Evolutionary conservation across 1,140 invertebrate species (phyloP), one percentile per base, ranked within the genome.

Genomic region (Galendromus occidentalis): DNA sequence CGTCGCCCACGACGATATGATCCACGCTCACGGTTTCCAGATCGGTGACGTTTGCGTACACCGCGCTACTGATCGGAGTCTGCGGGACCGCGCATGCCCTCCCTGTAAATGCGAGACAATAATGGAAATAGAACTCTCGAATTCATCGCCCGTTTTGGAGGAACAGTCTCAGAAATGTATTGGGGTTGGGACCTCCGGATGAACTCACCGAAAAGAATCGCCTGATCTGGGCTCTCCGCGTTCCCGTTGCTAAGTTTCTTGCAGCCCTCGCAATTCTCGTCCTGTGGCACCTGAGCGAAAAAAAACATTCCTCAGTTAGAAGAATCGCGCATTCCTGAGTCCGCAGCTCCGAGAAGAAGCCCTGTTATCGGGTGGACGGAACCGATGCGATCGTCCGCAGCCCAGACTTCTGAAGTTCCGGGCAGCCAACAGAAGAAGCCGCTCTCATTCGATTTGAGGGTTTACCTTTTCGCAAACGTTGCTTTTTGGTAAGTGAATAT

Each of bases 201-300:
- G 14, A 47, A 47, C 33, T 59, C 33, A 59, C 51, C 51, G 22
- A 59, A 59, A 59, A 33, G 25, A 9, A 59, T 59, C 51, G 51
- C 14, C 25, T 59, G 25, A 4, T 59, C 33, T 22, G n/a, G 25
- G 22, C 33, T 25, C 2, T 25, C 33, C 22, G 12, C 17, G 9
- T 33, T 59, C 14, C 51, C 51, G 51, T 33, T 59, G 51, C 51
- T 59, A 17, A 59, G 25, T 25, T 59, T 25, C 33, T 33, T n/a
- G 9, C 51, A 59, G 51, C 51, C 51, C 20, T 59, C 51, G 51
- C 51, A 59, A 25, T 59, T 59, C 51, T 59, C 51, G 20, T 59
- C 51, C 25, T 59, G 51, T 17, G 14, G 25, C 51, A 59, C 51
- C 51, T 59, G 51, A 12, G 33, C 1, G 9, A 59, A 33, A 22